Conservation (phyloP, 1,140 invertebrate species). For the Drosophila pandora region DNA sequence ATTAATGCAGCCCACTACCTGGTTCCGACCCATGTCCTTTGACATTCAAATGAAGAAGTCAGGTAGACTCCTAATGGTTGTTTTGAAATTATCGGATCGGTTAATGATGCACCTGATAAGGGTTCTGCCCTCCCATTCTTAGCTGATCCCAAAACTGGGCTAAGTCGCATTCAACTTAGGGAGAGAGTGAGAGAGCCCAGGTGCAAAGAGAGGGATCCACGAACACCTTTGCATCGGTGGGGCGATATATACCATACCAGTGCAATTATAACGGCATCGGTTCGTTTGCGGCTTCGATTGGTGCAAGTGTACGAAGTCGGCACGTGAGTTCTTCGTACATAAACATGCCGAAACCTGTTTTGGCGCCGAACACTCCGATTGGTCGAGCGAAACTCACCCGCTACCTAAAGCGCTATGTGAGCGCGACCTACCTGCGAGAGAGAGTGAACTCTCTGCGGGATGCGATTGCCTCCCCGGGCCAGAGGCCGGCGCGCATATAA, state of each 20-base stretch:
- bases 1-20: slow-evolving; percentile 38
- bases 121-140: slow-evolving; percentile 15
- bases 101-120: slow-evolving; percentile 41
- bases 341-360: slow-evolving; percentile 72
- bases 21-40: not conserved
- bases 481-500: slow-evolving; percentile 24
- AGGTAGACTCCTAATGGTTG: slow-evolving; percentile 3
- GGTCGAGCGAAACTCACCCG: slow-evolving; percentile 22
- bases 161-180: slow-evolving; percentile 21
- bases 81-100: slow-evolving; percentile 21
- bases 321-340: slow-evolving; percentile 61
- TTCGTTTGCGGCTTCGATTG: slow-evolving; percentile 61
- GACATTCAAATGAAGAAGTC: not conserved
- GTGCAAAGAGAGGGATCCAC: slow-evolving; percentile 8
- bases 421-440: slow-evolving; percentile 6
- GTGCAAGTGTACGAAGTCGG: slow-evolving; percentile 74
- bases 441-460: slow-evolving; percentile 18
- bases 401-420: slow-evolving; percentile 2
- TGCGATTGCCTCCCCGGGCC: not conserved
- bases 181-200: not conserved
- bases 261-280: slow-evolving; percentile 69
- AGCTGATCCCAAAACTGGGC: slow-evolving; percentile 22
- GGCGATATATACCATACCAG: slow-evolving; percentile 32
- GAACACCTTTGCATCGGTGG: slow-evolving; percentile 24
- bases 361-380: slow-evolving; percentile 45